Percentiles rank a stretch among this genome's conserved stretches.
phyloP scores from a whole-genome alignment of 2,888 invertebrate genomes.

The Xestoiulus laeticollis region DNA sequence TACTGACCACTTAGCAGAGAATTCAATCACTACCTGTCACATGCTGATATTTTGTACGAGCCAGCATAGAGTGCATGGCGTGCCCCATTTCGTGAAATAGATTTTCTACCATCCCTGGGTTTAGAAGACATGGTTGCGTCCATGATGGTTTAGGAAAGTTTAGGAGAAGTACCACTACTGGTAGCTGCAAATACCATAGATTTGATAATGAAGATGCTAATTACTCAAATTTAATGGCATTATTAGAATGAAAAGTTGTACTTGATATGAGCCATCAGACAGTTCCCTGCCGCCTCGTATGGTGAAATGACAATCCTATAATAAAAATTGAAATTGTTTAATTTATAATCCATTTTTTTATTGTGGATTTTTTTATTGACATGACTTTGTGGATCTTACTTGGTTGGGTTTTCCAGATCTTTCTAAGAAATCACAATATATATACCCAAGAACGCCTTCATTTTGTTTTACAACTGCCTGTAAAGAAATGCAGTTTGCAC shows the following conservation, averaged over 20 bases:
- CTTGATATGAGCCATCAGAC: conserved; percentile 83
- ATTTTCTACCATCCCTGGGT: conserved; percentile 89
- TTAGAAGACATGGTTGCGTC: conserved; percentile 80
- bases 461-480: conserved; percentile 76
- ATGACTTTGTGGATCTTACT: conserved; percentile 57
- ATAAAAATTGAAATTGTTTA: background rate
- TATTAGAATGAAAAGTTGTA: conserved; percentile 37
- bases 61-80: conserved; percentile 98
- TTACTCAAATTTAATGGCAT: background rate
- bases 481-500: conserved; percentile 58
- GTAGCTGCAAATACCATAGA: conserved; percentile 70
- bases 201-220: background rate
- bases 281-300: conserved; percentile 89
- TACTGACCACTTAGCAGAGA: background rate
- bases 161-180: conserved; percentile 92
- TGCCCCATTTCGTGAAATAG: conserved; percentile 99
- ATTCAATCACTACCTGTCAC: conserved; percentile 72
- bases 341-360: background rate
- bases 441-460: conserved; percentile 86
- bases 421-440: conserved; percentile 97
- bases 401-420: conserved; percentile 91
- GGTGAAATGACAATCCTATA: conserved; percentile 94
- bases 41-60: conserved; percentile 93
- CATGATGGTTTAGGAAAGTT: conserved; percentile 81
- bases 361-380: background rate